A percentile compares a stretch with the other conserved stretches of the same genome.
phyloP scores from a whole-genome alignment of 1,140 invertebrate genomes.

The Bombus cullumanus region DNA sequence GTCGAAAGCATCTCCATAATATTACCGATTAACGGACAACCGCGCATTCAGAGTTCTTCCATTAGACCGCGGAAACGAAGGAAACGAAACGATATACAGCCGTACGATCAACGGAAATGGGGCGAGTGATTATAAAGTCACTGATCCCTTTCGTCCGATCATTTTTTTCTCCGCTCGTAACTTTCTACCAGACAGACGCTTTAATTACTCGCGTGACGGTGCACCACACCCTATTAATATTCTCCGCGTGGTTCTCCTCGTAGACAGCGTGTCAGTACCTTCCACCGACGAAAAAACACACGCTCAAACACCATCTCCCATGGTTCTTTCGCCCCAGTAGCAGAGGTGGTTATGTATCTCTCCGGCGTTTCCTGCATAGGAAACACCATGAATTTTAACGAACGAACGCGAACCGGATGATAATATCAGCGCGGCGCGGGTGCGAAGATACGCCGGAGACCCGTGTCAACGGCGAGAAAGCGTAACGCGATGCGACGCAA shows the following conservation, averaged over 20 bases:
- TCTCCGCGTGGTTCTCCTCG: neutral
- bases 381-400: slow-evolving; percentile 54
- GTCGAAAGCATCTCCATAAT: slow-evolving; percentile 35
- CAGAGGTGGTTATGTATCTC: neutral
- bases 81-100: neutral
- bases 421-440: slow-evolving; percentile 20
- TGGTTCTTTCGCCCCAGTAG: neutral
- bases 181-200: neutral
- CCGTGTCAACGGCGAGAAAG: slow-evolving; percentile 41
- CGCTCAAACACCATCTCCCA: neutral
- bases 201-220: neutral
- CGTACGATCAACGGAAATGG: no score
- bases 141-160: neutral
- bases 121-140: neutral
- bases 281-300: neutral
- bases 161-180: no score
- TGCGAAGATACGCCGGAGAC: slow-evolving; percentile 26
- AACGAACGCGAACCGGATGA: slow-evolving; percentile 42
- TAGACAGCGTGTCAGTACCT: neutral
- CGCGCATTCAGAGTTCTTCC: neutral
- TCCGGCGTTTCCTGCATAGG: neutral
- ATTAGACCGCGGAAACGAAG: no score
- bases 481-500: slow-evolving; percentile 34
- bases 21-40: slow-evolving; percentile 23
- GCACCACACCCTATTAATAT: neutral